Conservation (phyloP, 2,888 invertebrate genomes). For the Agapostemon virescens region DNA sequence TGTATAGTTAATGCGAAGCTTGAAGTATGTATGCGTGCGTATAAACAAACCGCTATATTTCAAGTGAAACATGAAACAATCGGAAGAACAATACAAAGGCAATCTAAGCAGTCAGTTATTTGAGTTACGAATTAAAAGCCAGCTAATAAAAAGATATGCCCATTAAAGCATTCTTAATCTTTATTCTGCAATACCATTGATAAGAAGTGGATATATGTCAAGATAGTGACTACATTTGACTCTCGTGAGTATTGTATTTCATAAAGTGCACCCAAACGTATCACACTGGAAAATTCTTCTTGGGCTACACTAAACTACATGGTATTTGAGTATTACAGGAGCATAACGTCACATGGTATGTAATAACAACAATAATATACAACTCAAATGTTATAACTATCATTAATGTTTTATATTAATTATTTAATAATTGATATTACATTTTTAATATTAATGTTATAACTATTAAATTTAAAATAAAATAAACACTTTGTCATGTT, state of each 20-base stretch:
- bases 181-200: slow-evolving; percentile 33
- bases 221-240: slow-evolving; percentile 29
- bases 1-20: background rate
- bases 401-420: too few relatives aligned
- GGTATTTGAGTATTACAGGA: background rate
- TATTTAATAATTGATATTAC: too few relatives aligned
- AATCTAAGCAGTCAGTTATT: background rate
- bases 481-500: background rate
- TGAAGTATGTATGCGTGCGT: background rate
- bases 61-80: background rate
- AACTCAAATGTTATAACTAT: background rate
- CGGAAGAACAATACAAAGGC: background rate
- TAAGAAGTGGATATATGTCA: slow-evolving; percentile 51
- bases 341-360: slow-evolving; percentile 5
- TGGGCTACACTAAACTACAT: background rate
- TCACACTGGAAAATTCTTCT: background rate
- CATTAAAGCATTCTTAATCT: slow-evolving; percentile 45
- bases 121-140: background rate
- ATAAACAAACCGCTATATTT: background rate
- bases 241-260: slow-evolving; percentile 19
- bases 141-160: slow-evolving; percentile 30
- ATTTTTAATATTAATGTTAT: too few relatives aligned
- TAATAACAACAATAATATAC: background rate
- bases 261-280: background rate
- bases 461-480: background rate